Conservation (phyloP, 2,797 vertebrate genomes). For the Graptemys geographica region DNA sequence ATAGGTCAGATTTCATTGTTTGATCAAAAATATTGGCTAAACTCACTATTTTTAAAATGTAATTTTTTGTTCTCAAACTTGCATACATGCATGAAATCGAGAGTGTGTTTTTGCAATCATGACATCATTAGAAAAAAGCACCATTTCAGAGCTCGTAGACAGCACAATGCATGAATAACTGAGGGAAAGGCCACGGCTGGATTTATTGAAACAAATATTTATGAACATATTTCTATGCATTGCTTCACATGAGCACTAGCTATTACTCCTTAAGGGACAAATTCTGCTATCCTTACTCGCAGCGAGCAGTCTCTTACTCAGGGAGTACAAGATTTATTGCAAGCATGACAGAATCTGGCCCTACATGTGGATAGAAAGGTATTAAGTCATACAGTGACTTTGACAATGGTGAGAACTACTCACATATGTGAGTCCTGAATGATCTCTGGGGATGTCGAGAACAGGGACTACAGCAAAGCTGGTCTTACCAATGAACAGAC, state of each 20-base stretch:
- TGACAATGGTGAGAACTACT: background rate
- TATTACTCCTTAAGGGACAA: background rate
- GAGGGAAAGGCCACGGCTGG: background rate
- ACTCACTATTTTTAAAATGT: background rate
- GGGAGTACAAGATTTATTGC: background rate
- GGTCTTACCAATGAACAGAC: background rate
- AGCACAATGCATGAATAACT: background rate
- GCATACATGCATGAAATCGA: background rate
- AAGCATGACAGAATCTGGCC: background rate
- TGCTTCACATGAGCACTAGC: background rate
- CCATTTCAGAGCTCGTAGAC: background rate
- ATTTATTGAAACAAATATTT: background rate
- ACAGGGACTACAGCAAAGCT: background rate
- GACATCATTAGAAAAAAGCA: background rate
- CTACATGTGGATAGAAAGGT: background rate
- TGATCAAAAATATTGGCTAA: background rate
- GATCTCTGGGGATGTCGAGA: background rate
- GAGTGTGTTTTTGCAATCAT: background rate
- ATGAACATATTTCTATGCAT: background rate
- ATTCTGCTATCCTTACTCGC: background rate
- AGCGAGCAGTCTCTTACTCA: background rate
- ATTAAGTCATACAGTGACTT: background rate
- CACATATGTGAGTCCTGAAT: background rate
- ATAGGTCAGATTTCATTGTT: background rate
- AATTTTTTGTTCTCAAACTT: background rate